phyloP scores from a whole-genome alignment of 2,888 invertebrate genomes.

The Oasisia sp. region DNA sequence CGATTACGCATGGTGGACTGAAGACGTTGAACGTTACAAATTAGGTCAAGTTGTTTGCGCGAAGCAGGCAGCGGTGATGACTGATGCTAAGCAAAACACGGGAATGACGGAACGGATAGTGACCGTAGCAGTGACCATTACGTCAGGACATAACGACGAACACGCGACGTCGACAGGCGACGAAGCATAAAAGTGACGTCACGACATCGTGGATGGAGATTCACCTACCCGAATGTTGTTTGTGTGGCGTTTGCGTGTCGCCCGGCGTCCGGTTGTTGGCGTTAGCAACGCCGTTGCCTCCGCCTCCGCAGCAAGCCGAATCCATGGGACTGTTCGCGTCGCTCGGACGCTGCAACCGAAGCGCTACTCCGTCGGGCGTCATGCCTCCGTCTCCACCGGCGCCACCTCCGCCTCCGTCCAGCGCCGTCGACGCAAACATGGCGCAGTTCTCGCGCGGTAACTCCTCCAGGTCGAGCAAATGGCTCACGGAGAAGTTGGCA shows the following conservation, averaged over 20 bases:
- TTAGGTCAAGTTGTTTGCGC: neutral
- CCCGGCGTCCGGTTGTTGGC: neutral
- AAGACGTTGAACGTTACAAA: neutral
- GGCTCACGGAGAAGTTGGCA: slow-evolving; percentile 55
- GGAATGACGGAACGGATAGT: neutral
- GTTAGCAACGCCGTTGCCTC: neutral
- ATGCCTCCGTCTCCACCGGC: neutral
- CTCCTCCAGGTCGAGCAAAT: slow-evolving; percentile 54
- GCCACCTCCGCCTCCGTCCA: slow-evolving; percentile 20
- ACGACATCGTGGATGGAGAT: neutral
- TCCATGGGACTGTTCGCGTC: neutral
- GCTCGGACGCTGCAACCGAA: neutral
- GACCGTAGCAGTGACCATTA: neutral
- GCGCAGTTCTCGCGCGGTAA: slow-evolving; percentile 55
- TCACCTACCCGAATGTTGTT: neutral
- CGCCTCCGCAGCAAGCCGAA: neutral
- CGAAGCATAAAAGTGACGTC: neutral
- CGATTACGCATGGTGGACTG: neutral
- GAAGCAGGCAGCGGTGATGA: neutral
- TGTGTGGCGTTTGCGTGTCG: neutral
- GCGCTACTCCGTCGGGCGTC: neutral
- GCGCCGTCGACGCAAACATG: slow-evolving; percentile 53
- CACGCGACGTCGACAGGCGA: neutral
- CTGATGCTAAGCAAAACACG: neutral
- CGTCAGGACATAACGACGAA: neutral